Evolutionary conservation across 2,888 invertebrate genomes (phyloP), one percentile per base, ranked within the genome.

Genomic region (Andrena dorsata): DNA sequence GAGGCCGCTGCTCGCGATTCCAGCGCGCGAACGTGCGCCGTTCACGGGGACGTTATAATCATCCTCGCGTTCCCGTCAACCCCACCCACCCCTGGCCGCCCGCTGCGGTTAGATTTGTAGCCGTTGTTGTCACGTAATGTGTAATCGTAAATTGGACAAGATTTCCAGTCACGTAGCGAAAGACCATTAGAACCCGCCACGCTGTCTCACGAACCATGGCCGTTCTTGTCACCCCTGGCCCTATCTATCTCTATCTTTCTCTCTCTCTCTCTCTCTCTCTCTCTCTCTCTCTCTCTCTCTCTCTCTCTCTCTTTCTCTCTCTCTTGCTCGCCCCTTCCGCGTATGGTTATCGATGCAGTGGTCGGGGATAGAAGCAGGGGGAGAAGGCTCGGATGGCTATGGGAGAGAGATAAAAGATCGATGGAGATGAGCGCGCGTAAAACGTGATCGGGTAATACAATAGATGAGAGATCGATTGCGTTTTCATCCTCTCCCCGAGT

Each of bases 101-200:
- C 49, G 16, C 26, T 30, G 60, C 3, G 73, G 41, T 47, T 32
- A 60, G 69, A 71, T 76, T 73, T 72, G 76, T 70, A 76, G 76
- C 35, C 76, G 76, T 76, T 72, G 82, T 81, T 72, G 76, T 91
- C 90, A 90, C 90, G 90, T 91, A 91, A 91, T 89, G 87, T 86
- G 90, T 92, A 92, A 91, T 90, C 92, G 90, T 90, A 90, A 90
- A 89, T 89, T 88, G 80, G 83, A 80, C 90, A 87, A 85, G 89
- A 90, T 92, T 91, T 92, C 91, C 82, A 91, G 90, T 92, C 92
- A 92, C 92, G 92, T 92, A 90, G 81, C 77, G 81, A 83, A 84
- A 89, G 91, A 87, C 88, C 88, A 90, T 90, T 91, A 3, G 87
- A 87, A 82, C 60, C 84, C 78, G 77, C 83, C 85, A 82, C 82